phyloP scores from a whole-genome alignment of 53 echinoderm and acorn worm species.

The Temnopleurus reevesii region DNA sequence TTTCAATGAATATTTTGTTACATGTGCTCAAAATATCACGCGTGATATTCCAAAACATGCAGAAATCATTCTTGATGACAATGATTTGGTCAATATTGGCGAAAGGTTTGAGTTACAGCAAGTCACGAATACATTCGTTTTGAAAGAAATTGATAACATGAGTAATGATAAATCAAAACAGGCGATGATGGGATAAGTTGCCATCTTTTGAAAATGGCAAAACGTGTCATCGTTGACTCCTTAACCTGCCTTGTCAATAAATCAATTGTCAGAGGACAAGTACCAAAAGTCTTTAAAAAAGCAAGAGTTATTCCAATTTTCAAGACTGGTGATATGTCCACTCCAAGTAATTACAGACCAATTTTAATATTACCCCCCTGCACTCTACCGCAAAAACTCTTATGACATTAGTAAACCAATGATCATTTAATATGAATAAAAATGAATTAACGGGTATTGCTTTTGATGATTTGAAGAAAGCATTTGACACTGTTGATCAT shows the following conservation, averaged over 20 bases:
- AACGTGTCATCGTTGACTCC: too few relatives aligned
- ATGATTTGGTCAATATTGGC: too few relatives aligned
- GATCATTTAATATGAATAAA: neutral
- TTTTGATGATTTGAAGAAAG: neutral
- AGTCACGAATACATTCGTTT: neutral
- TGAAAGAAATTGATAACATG: neutral
- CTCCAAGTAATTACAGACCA: neutral
- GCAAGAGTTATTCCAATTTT: neutral
- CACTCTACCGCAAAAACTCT: too few relatives aligned
- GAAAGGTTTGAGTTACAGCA: neutral
- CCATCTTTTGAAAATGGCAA: too few relatives aligned
- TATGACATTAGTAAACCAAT: neutral
- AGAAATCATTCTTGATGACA: neutral
- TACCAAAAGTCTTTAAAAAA: neutral
- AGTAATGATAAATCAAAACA: neutral
- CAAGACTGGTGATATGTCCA: neutral
- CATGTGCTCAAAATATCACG: neutral
- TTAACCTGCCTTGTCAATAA: neutral
- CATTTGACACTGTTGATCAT: too few relatives aligned
- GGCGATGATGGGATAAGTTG: too few relatives aligned
- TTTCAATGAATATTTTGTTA: neutral
- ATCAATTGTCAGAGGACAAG: neutral
- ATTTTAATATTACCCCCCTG: neutral
- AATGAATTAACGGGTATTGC: neutral
- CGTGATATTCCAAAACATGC: neutral